A percentile compares a stretch with the other conserved stretches of the same genome.
Evolutionary conservation across 2,888 invertebrate species (phyloP).

Genomic region (Mimachlamys varia): DNA sequence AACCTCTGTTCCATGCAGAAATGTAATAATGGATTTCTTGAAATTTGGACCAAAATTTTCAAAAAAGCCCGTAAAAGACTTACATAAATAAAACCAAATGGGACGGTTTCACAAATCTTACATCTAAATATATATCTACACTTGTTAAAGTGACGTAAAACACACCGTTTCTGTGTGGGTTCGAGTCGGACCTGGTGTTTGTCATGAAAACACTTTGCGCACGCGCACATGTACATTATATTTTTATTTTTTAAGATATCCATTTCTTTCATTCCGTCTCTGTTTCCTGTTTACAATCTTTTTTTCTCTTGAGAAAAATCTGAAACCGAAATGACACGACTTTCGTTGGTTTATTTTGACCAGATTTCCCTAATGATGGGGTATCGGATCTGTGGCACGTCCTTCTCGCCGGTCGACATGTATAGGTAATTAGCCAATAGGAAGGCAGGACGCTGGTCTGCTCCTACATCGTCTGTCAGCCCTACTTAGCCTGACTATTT

Average conservation of each 20-base stretch:
- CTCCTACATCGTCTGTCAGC: not conserved
- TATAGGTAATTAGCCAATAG: not conserved
- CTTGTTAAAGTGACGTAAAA: slow-evolving; percentile 1
- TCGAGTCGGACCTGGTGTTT: not conserved
- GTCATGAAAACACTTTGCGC: not conserved
- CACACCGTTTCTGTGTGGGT: not conserved
- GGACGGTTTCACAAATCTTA: not conserved
- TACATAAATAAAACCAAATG: not conserved
- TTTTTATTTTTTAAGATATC: slow-evolving; percentile 30
- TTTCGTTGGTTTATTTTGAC: slow-evolving; percentile 22
- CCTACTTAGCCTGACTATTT: slow-evolving; percentile 24
- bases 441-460: not conserved
- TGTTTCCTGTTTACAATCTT: slow-evolving; percentile 34
- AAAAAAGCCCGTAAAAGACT: not conserved
- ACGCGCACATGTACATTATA: not conserved
- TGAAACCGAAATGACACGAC: slow-evolving; percentile 30
- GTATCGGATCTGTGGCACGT: not conserved
- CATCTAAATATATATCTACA: slow-evolving; percentile 23
- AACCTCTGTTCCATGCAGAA: no score
- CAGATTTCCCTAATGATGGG: slow-evolving; percentile 21
- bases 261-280: slow-evolving; percentile 28
- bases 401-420: not conserved
- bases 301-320: slow-evolving; percentile 34
- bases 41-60: no score
- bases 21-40: no score